Conservation (phyloP, 1,140 invertebrate species). For the Achroia grisella region DNA sequence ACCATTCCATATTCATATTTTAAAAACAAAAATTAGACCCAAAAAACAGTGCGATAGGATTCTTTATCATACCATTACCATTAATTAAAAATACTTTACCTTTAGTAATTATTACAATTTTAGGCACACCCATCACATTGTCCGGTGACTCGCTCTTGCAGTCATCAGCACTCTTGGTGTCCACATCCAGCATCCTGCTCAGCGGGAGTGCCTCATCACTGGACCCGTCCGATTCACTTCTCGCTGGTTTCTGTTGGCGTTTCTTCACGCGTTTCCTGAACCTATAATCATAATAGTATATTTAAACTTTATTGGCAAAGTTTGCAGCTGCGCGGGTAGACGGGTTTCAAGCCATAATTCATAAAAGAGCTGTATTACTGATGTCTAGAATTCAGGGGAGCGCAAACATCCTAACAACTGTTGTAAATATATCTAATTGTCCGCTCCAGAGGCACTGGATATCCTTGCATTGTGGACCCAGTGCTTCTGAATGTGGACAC, state of each 20-base stretch:
- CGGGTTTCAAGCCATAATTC: too few relatives aligned
- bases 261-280: constrained; percentile 60
- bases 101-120: constrained; percentile 44
- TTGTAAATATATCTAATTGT: too few relatives aligned
- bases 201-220: constrained; percentile 51
- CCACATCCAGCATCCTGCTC: constrained; percentile 33
- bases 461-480: too few relatives aligned
- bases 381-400: too few relatives aligned
- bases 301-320: too few relatives aligned
- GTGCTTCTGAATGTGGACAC: too few relatives aligned
- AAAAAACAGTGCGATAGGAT: not conserved
- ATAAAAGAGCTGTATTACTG: too few relatives aligned
- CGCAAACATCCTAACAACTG: too few relatives aligned
- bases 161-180: constrained; percentile 12
- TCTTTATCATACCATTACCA: not conserved
- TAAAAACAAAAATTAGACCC: not conserved
- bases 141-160: constrained; percentile 15
- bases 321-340: too few relatives aligned
- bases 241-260: constrained; percentile 29
- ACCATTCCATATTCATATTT: too few relatives aligned
- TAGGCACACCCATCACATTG: constrained; percentile 42
- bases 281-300: too few relatives aligned
- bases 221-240: constrained; percentile 40
- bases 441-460: too few relatives aligned
- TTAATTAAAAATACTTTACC: constrained; percentile 22